Evolutionary conservation across 2,113 vertebrate species (phyloP).

Genomic region (Cephalopholis sonnerati): DNA sequence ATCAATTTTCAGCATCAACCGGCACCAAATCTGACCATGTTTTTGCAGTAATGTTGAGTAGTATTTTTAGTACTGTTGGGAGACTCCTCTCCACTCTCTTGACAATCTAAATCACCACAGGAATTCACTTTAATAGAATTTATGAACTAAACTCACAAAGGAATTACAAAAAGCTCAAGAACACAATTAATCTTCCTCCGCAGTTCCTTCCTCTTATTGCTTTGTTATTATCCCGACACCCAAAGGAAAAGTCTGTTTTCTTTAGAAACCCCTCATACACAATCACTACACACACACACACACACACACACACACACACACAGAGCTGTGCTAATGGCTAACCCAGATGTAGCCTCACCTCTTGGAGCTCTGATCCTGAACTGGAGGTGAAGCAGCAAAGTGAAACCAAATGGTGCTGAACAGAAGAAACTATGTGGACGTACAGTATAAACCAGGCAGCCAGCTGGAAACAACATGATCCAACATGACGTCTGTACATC

Average conservation of each 20-base stretch:
- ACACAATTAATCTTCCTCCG: not conserved
- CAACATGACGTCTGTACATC: not conserved
- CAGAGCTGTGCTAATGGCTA: constrained; percentile 30
- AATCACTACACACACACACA: constrained; percentile 10
- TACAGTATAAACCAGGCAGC: not conserved
- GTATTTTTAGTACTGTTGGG: too few species aligned
- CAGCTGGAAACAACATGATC: constrained; percentile 15
- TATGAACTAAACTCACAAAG: not conserved
- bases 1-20: not conserved
- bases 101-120: not conserved
- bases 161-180: not conserved
- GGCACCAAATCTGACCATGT: not conserved
- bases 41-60: too few species aligned
- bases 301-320: constrained; percentile 1
- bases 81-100: not conserved
- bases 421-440: not conserved
- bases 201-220: constrained; percentile 34
- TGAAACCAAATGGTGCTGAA: constrained; percentile 50
- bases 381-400: constrained; percentile 53
- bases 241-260: constrained; percentile 16
- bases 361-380: constrained; percentile 34
- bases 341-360: constrained; percentile 39
- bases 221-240: constrained; percentile 14
- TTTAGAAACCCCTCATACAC: not conserved
- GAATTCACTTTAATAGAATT: not conserved